These are phyloP conservation scores for Euzetes globulus DNA, from an alignment of 2,888 invertebrate genomes.

Conservation along the genomic window DNA sequence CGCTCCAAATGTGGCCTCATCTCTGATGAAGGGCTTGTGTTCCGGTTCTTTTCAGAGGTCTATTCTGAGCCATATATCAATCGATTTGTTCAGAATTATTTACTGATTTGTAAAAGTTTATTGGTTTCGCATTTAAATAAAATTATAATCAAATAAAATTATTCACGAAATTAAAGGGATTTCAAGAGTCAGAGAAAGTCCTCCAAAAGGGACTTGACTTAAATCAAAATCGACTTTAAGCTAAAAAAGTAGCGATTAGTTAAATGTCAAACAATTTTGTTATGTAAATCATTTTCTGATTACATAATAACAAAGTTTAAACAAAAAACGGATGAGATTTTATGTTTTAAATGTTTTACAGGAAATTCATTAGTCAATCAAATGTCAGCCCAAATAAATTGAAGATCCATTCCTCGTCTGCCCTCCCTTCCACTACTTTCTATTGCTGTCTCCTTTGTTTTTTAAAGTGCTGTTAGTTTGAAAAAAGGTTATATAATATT, in stretches of 20 bases:
- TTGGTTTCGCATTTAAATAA: neutral
- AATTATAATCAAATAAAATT: neutral
- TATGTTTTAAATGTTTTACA: neutral
- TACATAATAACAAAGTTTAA: neutral
- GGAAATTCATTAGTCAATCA: constrained; percentile 25
- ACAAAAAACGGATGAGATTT: neutral
- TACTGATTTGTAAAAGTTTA: neutral
- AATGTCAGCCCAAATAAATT: neutral
- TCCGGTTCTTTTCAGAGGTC: neutral
- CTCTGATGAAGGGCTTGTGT: neutral
- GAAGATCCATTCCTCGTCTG: neutral
- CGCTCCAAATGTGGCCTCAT: neutral
- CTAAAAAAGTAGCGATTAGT: neutral
- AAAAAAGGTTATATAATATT: too few relatives aligned
- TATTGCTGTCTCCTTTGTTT: too few relatives aligned
- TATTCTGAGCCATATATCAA: too few relatives aligned
- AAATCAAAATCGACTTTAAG: too few relatives aligned
- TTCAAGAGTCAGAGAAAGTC: too few relatives aligned
- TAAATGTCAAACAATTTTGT: neutral
- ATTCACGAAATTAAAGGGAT: too few relatives aligned
- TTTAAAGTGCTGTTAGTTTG: too few relatives aligned
- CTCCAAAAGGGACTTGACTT: too few relatives aligned
- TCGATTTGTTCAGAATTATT: neutral
- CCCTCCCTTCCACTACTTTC: neutral
- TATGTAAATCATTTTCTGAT: constrained; percentile 9